Conservation (phyloP, 1,140 invertebrate genomes). For the Ips typographus region DNA sequence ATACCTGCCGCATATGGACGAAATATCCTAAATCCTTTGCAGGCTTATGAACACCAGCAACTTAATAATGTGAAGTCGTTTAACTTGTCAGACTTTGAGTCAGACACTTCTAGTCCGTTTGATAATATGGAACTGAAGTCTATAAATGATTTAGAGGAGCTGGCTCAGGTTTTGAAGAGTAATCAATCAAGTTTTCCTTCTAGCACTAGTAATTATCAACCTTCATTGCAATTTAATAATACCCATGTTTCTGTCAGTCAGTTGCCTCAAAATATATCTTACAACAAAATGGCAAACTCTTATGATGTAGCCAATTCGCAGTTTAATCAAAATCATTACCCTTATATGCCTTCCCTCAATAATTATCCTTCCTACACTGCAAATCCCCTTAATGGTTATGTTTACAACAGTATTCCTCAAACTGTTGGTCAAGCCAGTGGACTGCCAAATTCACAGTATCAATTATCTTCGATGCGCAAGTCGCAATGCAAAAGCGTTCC, state of each 20-base stretch:
- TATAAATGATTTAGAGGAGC: conserved; percentile 85
- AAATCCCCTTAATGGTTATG: conserved; percentile 10
- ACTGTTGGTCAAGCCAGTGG: conserved; percentile 11
- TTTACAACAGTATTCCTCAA: conserved; percentile 11
- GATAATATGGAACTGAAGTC: conserved; percentile 89
- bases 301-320: conserved; percentile 18
- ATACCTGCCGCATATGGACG: conserved; percentile 34
- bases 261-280: not conserved
- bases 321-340: conserved; percentile 19
- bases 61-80: conserved; percentile 34
- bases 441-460: not conserved
- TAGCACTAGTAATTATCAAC: conserved; percentile 5
- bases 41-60: conserved; percentile 24
- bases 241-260: conserved; percentile 6
- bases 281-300: conserved; percentile 5
- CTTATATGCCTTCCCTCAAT: not conserved
- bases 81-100: conserved; percentile 73
- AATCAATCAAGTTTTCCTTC: conserved; percentile 19
- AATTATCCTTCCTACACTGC: conserved; percentile 16
- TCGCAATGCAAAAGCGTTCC: conserved; percentile 62
- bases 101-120: conserved; percentile 86
- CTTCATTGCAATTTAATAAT: not conserved
- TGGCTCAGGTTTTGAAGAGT: conserved; percentile 68
- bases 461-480: not conserved
- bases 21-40: conserved; percentile 45